A percentile compares a stretch with the other conserved stretches of the same genome.
These are phyloP conservation scores for Galeopterus variegatus DNA, from an alignment of 2,113 vertebrate species.

Conservation along the genomic window DNA sequence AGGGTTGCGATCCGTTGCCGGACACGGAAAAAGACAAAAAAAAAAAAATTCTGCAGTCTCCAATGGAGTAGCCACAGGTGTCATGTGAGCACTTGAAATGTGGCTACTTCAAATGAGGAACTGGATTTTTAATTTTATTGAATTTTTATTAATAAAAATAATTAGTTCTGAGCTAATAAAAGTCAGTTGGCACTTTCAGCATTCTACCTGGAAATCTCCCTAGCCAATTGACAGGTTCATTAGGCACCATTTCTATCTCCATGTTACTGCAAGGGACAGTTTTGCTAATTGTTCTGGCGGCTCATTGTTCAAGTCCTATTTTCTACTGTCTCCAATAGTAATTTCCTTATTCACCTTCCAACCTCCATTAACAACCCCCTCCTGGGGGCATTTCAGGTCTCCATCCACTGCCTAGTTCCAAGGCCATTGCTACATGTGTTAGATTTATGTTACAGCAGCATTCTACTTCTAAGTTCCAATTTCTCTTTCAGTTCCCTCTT, in stretches of 20 bases:
- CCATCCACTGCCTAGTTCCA: background rate
- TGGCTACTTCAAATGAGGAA: background rate
- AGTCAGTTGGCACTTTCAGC: background rate
- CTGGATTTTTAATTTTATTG: background rate
- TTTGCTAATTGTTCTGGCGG: background rate
- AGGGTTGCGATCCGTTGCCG: too few species aligned
- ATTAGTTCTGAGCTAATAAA: background rate
- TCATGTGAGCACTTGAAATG: background rate
- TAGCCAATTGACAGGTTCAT: background rate
- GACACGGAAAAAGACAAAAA: too few species aligned
- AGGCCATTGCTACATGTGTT: background rate
- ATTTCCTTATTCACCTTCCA: background rate
- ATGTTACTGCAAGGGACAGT: background rate
- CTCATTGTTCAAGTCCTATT: background rate
- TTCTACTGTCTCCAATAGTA: background rate
- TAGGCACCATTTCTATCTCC: background rate
- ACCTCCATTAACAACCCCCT: background rate
- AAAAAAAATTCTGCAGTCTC: background rate
- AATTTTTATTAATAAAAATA: conserved; percentile 58
- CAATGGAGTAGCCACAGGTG: background rate
- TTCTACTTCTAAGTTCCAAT: background rate
- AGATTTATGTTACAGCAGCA: background rate
- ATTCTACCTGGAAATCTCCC: background rate
- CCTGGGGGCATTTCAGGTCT: background rate
- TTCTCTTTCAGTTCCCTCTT: background rate